Evolutionary conservation across 2,888 invertebrate genomes (phyloP).

Genomic region (Leptura quadrifasciata): DNA sequence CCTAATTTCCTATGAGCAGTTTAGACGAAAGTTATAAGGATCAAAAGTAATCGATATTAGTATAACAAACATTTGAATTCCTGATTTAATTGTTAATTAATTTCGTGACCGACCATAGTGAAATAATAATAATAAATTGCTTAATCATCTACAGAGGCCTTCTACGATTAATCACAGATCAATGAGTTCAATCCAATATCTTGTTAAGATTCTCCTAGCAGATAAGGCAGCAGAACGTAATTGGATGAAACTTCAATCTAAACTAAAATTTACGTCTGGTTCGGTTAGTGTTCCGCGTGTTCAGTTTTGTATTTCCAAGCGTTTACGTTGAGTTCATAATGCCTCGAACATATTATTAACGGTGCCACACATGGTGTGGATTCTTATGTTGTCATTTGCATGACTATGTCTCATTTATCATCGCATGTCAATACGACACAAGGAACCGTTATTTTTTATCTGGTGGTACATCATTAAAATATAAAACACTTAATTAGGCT

Average conservation of each 20-base stretch:
- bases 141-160: conserved; percentile 49
- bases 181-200: conserved; percentile 55
- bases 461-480: not conserved
- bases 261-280: conserved; percentile 3
- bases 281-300: conserved; percentile 18
- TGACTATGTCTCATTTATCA: conserved; percentile 32
- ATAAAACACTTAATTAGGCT: conserved; percentile 15
- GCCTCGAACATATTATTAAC: conserved; percentile 21
- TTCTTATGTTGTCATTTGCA: conserved; percentile 27
- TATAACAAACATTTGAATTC: conserved; percentile 27
- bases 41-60: conserved; percentile 10
- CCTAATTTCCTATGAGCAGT: not conserved
- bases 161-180: conserved; percentile 55
- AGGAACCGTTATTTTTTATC: conserved; percentile 32
- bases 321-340: conserved; percentile 14
- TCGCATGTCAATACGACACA: not conserved
- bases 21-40: not conserved
- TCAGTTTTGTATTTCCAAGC: conserved; percentile 15
- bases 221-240: conserved; percentile 48
- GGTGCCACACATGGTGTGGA: conserved; percentile 38
- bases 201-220: conserved; percentile 54
- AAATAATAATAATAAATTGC: conserved; percentile 46
- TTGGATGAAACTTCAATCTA: conserved; percentile 48
- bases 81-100: conserved; percentile 46
- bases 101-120: conserved; percentile 40